Base-by-base conservation (phyloP, 2,113 vertebrate genomes). In the Erpornis zantholeuca region DNA sequence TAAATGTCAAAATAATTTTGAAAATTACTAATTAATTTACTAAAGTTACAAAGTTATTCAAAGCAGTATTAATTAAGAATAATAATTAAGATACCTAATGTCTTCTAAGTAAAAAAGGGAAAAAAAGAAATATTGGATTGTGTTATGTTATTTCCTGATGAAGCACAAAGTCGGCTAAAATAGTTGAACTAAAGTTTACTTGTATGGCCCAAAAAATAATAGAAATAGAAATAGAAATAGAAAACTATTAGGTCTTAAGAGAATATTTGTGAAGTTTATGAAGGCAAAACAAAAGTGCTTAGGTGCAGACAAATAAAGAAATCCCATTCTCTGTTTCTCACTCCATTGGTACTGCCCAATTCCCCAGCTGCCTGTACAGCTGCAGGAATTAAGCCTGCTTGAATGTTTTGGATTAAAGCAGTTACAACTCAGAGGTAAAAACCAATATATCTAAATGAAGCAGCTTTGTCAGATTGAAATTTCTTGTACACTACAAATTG, bases 341-440 rank as follows among this genome's bases (percentile, higher is more conserved):
- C 24, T 86, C 31, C 28, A 27, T 33, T 12, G 15, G 3, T 28
- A 44, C 47, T 70, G 15, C 31, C 63, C 45, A 87, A 21, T 86
- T 96, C 96, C 93, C 94, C 49, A 68, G 24, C 5, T 92, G 86
- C 61, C 28, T 38, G 13, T 82, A 27, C 19, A 64, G 60, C 33
- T 76, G 35, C 45, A 78, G 83, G 70, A 95, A 90, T 86, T 94
- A 95, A 97, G 66, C 36, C 33, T 86, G 31, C 52, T 44, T 92
- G 68, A 93, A 94, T 81, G 64, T 88, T 90, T 95, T 78, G 94
- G 93, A 97, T 97, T 95, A 96, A 97, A 95, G 73, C 44, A 28
- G 76, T 76, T 95, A 77, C 38, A 96, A 94, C 77, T 94, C 87
- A 94, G 84, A 92, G 66, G 79, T 95, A 92, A 69, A 96, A 91